A percentile compares a stretch with the other conserved stretches of the same genome.
Conservation (phyloP, 2,797 vertebrate species). For the Bradypodion pumilum region DNA sequence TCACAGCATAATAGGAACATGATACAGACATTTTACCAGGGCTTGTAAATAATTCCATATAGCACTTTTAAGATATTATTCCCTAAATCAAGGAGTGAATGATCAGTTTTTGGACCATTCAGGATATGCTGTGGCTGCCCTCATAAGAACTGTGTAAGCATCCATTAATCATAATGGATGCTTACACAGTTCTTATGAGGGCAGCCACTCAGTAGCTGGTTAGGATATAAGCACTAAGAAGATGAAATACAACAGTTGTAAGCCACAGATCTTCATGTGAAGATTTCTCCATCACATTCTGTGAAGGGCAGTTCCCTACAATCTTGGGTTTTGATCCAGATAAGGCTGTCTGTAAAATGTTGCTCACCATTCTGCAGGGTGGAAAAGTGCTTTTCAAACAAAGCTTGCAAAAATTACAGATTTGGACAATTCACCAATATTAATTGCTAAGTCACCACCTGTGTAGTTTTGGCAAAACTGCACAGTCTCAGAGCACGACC, state of each 20-base stretch:
- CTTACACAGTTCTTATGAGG: too few species aligned
- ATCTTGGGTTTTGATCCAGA: background rate
- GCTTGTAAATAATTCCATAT: constrained; percentile 21
- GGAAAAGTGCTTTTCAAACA: background rate
- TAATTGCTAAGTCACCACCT: too few species aligned
- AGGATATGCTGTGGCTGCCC: background rate
- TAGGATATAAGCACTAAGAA: background rate
- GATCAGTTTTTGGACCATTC: background rate
- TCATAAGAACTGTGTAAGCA: background rate
- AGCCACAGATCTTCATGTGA: background rate
- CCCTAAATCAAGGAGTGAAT: background rate
- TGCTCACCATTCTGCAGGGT: background rate
- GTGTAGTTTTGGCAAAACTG: too few species aligned
- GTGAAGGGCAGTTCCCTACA: background rate
- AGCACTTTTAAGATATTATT: background rate
- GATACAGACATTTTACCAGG: constrained; percentile 14
- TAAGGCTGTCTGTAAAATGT: too few species aligned
- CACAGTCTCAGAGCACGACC: too few species aligned
- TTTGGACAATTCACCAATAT: too few species aligned
- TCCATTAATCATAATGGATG: too few species aligned
- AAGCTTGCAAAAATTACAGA: too few species aligned
- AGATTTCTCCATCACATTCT: background rate
- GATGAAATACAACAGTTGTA: background rate
- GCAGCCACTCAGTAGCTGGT: background rate
- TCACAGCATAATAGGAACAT: constrained; percentile 15